A percentile compares a stretch with the other conserved stretches of the same genome.
These are phyloP conservation scores for Rhogogaster chlorosoma DNA, from an alignment of 2,888 invertebrate species.

Conservation along the genomic window DNA sequence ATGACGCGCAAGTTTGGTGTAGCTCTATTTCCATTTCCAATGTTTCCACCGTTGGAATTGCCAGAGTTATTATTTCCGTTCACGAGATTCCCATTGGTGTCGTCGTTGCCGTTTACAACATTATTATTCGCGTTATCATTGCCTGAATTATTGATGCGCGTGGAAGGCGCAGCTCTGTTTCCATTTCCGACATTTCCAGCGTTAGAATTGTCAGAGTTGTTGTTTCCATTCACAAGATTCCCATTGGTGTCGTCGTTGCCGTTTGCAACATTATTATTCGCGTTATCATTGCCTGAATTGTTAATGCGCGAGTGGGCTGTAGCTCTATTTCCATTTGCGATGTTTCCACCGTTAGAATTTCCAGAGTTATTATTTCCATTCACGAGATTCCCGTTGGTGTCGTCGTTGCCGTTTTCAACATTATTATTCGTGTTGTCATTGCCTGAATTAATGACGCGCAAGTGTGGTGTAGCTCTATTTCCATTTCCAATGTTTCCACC, in stretches of 20 bases:
- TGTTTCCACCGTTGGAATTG: not conserved
- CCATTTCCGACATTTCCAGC: slow-evolving; percentile 25
- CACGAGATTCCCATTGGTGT: too few relatives aligned
- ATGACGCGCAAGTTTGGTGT: too few relatives aligned
- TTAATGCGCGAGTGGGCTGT: too few relatives aligned
- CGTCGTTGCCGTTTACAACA: too few relatives aligned
- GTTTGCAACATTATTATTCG: too few relatives aligned
- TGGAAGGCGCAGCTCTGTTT: not conserved
- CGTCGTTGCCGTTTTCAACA: not conserved
- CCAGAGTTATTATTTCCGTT: slow-evolving; percentile 10
- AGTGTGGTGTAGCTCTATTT: too few relatives aligned
- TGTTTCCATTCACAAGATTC: slow-evolving; percentile 49
- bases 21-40: too few relatives aligned
- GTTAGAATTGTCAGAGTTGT: slow-evolving; percentile 47
- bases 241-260: too few relatives aligned
- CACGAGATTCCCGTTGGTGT: slow-evolving; percentile 4
- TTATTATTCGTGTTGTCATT: not conserved
- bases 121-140: too few relatives aligned
- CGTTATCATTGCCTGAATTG: too few relatives aligned
- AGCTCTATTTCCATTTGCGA: not conserved
- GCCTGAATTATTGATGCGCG: slow-evolving; percentile 20
- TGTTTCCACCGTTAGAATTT: slow-evolving; percentile 41
- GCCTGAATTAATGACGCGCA: too few relatives aligned
- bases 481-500: too few relatives aligned
- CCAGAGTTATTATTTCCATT: slow-evolving; percentile 54